Conservation (phyloP, 2,888 invertebrate genomes). For the Hylaea fasciaria region DNA sequence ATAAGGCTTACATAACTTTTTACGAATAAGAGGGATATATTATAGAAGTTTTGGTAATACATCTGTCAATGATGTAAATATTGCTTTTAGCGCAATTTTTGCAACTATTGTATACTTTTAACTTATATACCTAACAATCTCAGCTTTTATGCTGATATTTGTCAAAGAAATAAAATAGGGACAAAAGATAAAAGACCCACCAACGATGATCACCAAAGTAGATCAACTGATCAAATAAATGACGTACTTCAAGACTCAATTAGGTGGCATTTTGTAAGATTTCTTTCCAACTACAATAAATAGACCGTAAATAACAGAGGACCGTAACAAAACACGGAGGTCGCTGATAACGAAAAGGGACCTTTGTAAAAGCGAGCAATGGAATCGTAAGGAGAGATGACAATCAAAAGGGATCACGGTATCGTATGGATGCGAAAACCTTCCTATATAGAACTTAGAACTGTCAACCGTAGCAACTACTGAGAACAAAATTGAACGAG, state of each 20-base stretch:
- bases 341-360: slow-evolving; percentile 50
- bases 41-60: no score
- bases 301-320: slow-evolving; percentile 43
- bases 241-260: slow-evolving; percentile 12
- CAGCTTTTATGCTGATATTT: no score
- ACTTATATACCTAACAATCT: no score
- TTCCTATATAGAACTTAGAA: slow-evolving; percentile 16
- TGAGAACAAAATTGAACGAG: not conserved
- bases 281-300: slow-evolving; percentile 37
- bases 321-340: slow-evolving; percentile 42
- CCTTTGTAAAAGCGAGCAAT: slow-evolving; percentile 45
- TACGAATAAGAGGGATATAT: no score
- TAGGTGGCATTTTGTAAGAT: slow-evolving; percentile 24
- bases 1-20: no score
- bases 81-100: no score
- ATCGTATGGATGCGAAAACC: slow-evolving; percentile 39
- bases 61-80: no score
- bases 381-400: slow-evolving; percentile 51
- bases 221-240: slow-evolving; percentile 10
- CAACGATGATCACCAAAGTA: not conserved
- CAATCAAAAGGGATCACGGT: slow-evolving; percentile 50
- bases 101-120: no score
- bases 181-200: not conserved
- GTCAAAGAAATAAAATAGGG: not conserved
- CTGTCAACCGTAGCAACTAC: slow-evolving; percentile 1